Conservation (phyloP, 2,797 vertebrate genomes). For the Phylloscopus collybita region DNA sequence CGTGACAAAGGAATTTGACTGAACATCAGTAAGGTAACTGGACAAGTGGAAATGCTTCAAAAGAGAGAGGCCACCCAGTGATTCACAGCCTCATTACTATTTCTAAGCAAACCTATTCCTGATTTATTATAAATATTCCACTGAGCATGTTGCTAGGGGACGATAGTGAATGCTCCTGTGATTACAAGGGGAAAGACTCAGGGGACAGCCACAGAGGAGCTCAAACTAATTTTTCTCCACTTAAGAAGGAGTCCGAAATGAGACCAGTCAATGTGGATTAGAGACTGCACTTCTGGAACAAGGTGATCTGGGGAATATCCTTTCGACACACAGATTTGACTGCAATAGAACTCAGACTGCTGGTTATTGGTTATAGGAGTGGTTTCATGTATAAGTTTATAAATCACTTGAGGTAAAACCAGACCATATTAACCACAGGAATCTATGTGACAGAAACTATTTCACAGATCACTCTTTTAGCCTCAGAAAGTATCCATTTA, state of each 20-base stretch:
- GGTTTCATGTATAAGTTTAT: background rate
- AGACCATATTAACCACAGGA: background rate
- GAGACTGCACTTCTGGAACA: background rate
- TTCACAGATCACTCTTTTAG: background rate
- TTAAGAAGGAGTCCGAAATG: background rate
- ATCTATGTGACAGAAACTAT: background rate
- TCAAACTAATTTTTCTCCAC: background rate
- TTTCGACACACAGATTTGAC: background rate
- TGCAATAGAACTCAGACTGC: background rate
- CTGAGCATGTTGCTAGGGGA: background rate
- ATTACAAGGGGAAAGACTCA: background rate
- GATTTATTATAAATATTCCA: background rate
- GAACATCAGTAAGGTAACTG: background rate
- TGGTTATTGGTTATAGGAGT: background rate
- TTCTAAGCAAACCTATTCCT: background rate
- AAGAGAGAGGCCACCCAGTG: background rate
- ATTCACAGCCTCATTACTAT: background rate
- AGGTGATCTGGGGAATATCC: background rate
- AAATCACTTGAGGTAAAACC: slow-evolving; percentile 39
- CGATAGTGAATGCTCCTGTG: background rate
- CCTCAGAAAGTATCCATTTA: background rate
- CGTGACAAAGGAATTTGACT: background rate
- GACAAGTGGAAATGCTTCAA: background rate
- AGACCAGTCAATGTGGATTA: background rate
- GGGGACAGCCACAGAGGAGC: background rate